Base-by-base conservation (phyloP, 2,888 invertebrate genomes). In the Alcis repandata region DNA sequence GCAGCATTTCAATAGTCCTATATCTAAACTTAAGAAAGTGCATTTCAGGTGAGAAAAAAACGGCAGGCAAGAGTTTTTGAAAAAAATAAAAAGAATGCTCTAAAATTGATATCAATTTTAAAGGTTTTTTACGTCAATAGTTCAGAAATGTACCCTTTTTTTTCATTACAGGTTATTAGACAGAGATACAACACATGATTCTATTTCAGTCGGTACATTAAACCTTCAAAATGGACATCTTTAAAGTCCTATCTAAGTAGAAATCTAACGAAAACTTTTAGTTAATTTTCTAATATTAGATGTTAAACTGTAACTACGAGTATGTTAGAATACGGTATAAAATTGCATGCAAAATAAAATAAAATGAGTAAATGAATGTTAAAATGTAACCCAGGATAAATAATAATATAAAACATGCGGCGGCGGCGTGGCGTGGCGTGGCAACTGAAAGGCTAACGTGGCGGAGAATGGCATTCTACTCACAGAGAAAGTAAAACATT, bases 401-500 rank as follows among this genome's bases (percentile, higher is more conserved):
- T 73, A 73, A 63, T 43, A 77, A 76, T 75, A 72, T 70, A 72
- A 71, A 45, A 65, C 38, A 76, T 74, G 79, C 80, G 71, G 73
- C 62, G 64, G 60, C 72, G 74, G 76, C 73, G 67, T 43, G 69
- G 72, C 73, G 61, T 46, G 69, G 72, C 73, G 65, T 60, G 67
- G 61, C 65, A 71, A 75, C 74, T 77, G 74, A 79, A 80, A 79
- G 36, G 33, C 76, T 78, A 74, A 56, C 45, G 56, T 32, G 52
- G 58, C 45, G 58, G 82, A 83, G 84, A 86, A 85, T 86, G 85
- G 82, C 86, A 85, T 86, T 85, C 73, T 69, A 78, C 72, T 73
- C 72, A 82, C 88, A 90, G 90, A 90, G 89, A 90, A 90, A 90
- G 90, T 90, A 89, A 87, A 88, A 83, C 62, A 62, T 57, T 58